These are phyloP conservation scores for Eira barbara DNA, from an alignment of 2,113 vertebrate genomes.

Conservation along the genomic window DNA sequence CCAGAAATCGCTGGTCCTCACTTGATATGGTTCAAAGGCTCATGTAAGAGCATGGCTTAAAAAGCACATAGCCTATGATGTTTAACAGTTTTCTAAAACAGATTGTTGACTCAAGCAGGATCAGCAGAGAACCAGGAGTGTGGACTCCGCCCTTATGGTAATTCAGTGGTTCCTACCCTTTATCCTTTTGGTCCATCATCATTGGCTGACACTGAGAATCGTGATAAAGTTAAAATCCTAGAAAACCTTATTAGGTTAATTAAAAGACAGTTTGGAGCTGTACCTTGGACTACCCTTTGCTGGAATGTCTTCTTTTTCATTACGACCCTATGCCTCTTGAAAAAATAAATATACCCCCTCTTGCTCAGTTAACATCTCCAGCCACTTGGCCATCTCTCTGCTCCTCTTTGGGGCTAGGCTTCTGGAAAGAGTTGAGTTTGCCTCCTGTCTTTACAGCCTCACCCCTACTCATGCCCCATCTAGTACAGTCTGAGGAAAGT, in stretches of 20 bases:
- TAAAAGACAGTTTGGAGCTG: background rate
- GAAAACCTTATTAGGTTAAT: background rate
- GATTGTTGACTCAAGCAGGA: background rate
- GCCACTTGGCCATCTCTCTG: background rate
- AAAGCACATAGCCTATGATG: background rate
- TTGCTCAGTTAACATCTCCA: background rate
- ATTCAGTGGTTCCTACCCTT: too few species aligned
- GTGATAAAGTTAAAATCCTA: background rate
- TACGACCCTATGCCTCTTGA: background rate
- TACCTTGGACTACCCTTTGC: background rate
- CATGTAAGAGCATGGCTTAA: background rate
- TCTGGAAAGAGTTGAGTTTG: background rate
- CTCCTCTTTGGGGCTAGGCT: background rate
- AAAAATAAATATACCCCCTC: background rate
- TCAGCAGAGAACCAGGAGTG: background rate
- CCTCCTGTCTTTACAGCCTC: background rate
- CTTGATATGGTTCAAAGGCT: background rate
- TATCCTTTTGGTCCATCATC: background rate
- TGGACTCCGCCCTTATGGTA: background rate
- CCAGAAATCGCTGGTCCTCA: background rate
- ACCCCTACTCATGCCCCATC: accelerated
- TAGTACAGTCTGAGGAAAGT: background rate
- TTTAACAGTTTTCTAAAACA: background rate
- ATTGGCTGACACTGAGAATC: background rate
- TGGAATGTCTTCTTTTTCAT: background rate